Conservation (phyloP, 2,888 invertebrate species). For the Reticulitermes lucifugus region DNA sequence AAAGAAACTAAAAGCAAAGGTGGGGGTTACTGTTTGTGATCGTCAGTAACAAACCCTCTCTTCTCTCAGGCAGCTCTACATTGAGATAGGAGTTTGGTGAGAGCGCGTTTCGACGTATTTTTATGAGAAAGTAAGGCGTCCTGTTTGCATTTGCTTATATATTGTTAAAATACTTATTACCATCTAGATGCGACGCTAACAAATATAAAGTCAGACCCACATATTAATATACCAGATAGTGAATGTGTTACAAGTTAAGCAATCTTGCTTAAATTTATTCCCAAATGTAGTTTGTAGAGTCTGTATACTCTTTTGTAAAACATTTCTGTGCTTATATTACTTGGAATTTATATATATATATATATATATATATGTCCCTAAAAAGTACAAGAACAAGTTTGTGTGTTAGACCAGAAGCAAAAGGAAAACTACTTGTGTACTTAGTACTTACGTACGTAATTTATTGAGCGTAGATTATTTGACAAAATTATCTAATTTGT, state of each 20-base stretch:
- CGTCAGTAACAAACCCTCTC: background rate
- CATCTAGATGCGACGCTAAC: background rate
- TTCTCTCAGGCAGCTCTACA: background rate
- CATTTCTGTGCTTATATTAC: too few species aligned
- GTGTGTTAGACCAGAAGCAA: too few species aligned
- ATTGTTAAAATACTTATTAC: background rate
- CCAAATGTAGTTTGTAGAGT: too few species aligned
- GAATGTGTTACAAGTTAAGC: background rate
- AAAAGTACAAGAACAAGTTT: too few species aligned
- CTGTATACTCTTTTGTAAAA: too few species aligned
- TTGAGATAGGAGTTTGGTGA: background rate
- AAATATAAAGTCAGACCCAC: background rate
- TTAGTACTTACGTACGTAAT: too few species aligned
- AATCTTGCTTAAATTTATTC: background rate
- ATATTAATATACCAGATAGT: background rate
- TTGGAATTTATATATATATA: too few species aligned
- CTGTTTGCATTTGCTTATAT: background rate
- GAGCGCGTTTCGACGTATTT: background rate
- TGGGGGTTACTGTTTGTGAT: background rate
- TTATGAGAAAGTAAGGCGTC: background rate
- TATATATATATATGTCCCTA: too few species aligned
- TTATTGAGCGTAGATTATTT: too few species aligned
- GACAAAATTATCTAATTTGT: too few species aligned
- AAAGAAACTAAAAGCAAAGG: conserved; percentile 13
- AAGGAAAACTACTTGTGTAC: too few species aligned